Evolutionary conservation across 2,888 invertebrate species (phyloP), one percentile per base, ranked within the genome.

Genomic region (Frankliniella intonsa): DNA sequence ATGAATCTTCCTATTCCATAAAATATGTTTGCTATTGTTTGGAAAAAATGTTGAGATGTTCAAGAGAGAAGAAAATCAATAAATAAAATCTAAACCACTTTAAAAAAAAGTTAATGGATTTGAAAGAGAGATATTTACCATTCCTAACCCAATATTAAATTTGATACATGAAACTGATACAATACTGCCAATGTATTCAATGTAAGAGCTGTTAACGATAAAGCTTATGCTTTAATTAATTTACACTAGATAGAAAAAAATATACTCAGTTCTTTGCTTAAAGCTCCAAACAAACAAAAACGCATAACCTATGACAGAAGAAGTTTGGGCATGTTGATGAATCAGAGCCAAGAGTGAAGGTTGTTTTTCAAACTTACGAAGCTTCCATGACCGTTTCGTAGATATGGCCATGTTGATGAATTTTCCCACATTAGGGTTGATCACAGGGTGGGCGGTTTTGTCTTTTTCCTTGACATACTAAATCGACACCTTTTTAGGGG

Each of bases 301-400:
- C 80, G n/a, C 50, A 50, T 81, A 81, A 50, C 50, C 50, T 25
- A 81, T 82, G 49, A 55, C 82, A 82, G 27, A 83, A 22, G 83
- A 80, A 80, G 38, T 82, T 65, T 81, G 22, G 11, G n/a, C 25
- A 11, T 25, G 25, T 25, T 76, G n/a, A 11, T 25, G 11, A 25
- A 22, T 76, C 69, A 25, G 22, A 12, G 69, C n/a, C 9, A 12
- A 10, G 12, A 25, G 8, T 25, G 10, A 22, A 76, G 25, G 69
- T 10, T 19, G 8, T 76, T 22, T 25, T 9, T 12, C 12, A 84
- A 86, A 92, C 94, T 91, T 91, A 94, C 95, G 94, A 85, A 94
- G 90, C 91, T 94, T 94, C 94, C 94, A 94, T 89, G 94, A 93
- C 91, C 94, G 91, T 89, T 93, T 92, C 85, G 90, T 88, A 85